Evolutionary conservation across 2,113 vertebrate genomes (phyloP), one percentile per base, ranked within the genome.

Genomic region (Zosterops borbonicus): DNA sequence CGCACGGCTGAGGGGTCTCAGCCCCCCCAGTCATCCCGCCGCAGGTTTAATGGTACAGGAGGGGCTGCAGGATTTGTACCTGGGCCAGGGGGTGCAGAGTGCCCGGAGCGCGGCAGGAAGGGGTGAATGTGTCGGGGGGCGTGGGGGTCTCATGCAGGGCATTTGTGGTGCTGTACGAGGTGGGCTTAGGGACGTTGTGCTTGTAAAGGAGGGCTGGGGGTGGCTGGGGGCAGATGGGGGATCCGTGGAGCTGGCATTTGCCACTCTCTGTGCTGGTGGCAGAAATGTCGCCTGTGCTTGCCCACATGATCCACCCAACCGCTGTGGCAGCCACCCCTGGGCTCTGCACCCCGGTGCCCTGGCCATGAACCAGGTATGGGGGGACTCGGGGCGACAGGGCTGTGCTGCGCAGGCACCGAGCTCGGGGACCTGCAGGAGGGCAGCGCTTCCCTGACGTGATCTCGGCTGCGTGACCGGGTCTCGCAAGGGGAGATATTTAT

Each of bases 281-380:
- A 71, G 67, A 59, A 83, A 63, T 12, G 35, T 5, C 1, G 2
- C 50, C 25, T 53, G 67, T 5, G 19, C 49, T 83, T 58, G 59
- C 35, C 59, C 11, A 1, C 58, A 28, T 5, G 1, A 67, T 85
- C 56, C 2, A 0, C 71, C 47, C 55, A 5, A 5, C 15, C 0
- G 33, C 91, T 53, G 50, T 39, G 53, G 69, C 69, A 49, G 70
- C 29, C 58, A 3, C 47, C 11, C 24, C 78, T 47, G 49, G 1
- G 55, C 83, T 58, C 81, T 46, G 90, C 75, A 79, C 44, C 78
- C 74, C 70, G 2, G 53, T 93, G 95, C 53, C 92, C 82, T 73
- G 14, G 5, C 90, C 1, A 1, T 85, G 94, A 95, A 79, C 87
- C 62, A 18, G 82, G 65, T 69, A 10, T 14, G 56, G 65, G 77